Base-by-base conservation (phyloP, 2,888 invertebrate species). In the Amiota communis region DNA sequence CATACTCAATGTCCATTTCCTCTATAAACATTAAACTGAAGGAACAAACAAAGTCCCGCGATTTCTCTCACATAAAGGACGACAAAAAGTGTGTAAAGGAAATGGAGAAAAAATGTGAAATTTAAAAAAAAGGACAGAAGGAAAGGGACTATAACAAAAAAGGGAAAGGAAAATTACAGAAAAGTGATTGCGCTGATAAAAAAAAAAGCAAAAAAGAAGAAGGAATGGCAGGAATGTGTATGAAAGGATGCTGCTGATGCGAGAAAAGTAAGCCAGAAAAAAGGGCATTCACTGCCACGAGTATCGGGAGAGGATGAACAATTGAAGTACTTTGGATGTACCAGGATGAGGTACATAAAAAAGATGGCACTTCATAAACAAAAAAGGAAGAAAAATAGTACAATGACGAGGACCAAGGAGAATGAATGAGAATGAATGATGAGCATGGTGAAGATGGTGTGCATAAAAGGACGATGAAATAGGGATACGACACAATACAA, bases 311-410 rank as follows among this genome's bases (percentile, higher is more conserved):
- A 59, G 53, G 71, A 63, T 73, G 75, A 75, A 61, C 73, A 71
- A 73, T 64, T 71, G 53, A 68, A 68, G 51, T 51, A 51, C 67
- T 68, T 68, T 68, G 67, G 23, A 47, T 17, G 15, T 23, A 63
- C 36, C 13, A n/a, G 23, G 13, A 63, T 36, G 36, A 63, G 36
- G 10, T 12, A 63, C 13, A 13, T 12, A 83, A 81, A 80, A 77
- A 77, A 82, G 82, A 82, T 83, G 81, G 80, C 82, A 83, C 83
- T 83, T 83, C 82, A 83, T 83, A 82, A 83, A 83, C 77, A 36
- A 36, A 36, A 6, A 36, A 36, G 3, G 4, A 36, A 36, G 36
- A 36, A 36, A 36, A 36, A 36, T 36, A 36, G 36, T 36, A 36
- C 36, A 36, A 36, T 36, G 36, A 36, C 36, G 36, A 36, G 36